phyloP scores from a whole-genome alignment of 53 echinoderm and acorn worm species.

The Crossaster papposus region DNA sequence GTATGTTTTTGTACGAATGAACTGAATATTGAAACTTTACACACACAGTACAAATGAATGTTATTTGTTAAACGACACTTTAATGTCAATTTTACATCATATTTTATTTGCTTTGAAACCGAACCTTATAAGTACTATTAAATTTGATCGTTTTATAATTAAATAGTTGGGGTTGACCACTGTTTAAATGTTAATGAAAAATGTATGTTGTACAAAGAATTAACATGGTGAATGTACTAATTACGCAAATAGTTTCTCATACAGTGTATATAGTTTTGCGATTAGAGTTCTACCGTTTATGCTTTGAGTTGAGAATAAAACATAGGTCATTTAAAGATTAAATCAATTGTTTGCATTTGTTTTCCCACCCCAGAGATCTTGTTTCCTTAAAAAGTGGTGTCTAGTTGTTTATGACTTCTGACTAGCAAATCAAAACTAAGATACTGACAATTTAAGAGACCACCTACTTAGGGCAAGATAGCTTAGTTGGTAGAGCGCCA shows the following conservation, averaged over 20 bases:
- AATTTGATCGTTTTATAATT: neutral
- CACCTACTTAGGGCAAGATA: too few relatives aligned
- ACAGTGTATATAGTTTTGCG: constrained; percentile 17
- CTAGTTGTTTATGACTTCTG: too few relatives aligned
- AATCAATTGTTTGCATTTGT: neutral
- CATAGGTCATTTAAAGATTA: neutral
- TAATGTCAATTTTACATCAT: too few relatives aligned
- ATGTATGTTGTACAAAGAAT: constrained; percentile 46
- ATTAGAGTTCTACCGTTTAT: constrained; percentile 44
- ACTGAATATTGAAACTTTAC: too few relatives aligned
- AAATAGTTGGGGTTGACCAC: neutral
- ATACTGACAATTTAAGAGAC: too few relatives aligned
- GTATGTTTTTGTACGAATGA: too few relatives aligned
- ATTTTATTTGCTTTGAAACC: too few relatives aligned
- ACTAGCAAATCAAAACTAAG: too few relatives aligned
- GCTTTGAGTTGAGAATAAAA: constrained; percentile 16
- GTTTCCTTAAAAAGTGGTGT: too few relatives aligned
- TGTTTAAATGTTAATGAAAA: constrained; percentile 9
- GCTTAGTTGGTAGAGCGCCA: too few relatives aligned
- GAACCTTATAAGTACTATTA: neutral
- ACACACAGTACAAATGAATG: too few relatives aligned
- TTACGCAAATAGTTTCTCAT: constrained; percentile 50
- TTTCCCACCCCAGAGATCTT: too few relatives aligned
- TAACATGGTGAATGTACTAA: constrained; percentile 27
- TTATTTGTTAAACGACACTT: neutral